Percentiles rank a stretch among this genome's conserved stretches.
Evolutionary conservation across 1,140 invertebrate species (phyloP).

Genomic region (Philopotamus ludificatus): DNA sequence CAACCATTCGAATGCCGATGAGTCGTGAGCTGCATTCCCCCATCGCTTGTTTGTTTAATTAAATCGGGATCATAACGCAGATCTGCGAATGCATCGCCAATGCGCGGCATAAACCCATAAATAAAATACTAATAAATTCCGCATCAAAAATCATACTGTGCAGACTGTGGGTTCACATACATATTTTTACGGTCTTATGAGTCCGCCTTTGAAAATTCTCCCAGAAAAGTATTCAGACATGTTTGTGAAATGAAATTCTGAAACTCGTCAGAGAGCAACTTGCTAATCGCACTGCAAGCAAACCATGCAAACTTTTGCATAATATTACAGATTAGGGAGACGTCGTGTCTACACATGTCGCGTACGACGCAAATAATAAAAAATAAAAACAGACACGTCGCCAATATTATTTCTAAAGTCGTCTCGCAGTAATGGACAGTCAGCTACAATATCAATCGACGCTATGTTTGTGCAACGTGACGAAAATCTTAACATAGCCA

Average conservation of each 20-base stretch:
- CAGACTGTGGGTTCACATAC: neutral
- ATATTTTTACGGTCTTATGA: neutral
- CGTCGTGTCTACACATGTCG: too few species aligned
- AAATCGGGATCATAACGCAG: too few species aligned
- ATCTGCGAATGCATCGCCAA: too few species aligned
- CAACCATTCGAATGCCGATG: neutral
- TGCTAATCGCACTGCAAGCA: neutral
- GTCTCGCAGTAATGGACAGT: neutral
- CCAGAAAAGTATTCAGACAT: neutral
- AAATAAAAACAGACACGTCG: too few species aligned
- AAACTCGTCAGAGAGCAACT: neutral
- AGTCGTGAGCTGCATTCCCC: neutral
- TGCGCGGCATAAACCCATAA: too few species aligned
- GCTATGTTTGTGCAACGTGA: conserved; percentile 39
- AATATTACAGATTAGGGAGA: too few species aligned
- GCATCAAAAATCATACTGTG: too few species aligned
- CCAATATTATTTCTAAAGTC: too few species aligned
- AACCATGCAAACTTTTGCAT: too few species aligned
- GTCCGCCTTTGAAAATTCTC: neutral
- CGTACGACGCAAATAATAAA: too few species aligned
- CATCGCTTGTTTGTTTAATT: too few species aligned
- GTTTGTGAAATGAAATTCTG: neutral
- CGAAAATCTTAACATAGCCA: conserved; percentile 36
- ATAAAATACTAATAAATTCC: too few species aligned
- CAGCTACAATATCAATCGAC: conserved; percentile 16